Conservation (phyloP, 2,113 vertebrate genomes). For the Eulemur rufifrons region DNA sequence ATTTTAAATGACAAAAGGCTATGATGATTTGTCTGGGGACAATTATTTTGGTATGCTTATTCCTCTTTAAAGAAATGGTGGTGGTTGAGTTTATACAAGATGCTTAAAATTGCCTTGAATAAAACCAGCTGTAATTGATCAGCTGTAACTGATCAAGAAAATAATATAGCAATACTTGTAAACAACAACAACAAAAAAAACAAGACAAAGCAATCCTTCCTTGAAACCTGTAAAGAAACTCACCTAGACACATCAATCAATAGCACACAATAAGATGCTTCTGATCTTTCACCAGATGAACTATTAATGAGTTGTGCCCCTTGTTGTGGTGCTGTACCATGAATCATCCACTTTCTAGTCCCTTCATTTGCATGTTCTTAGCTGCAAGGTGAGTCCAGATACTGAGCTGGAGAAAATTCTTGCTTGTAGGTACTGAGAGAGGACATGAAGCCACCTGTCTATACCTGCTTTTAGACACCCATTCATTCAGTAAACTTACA, state of each 20-base stretch:
- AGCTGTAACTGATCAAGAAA: background rate
- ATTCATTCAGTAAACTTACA: background rate
- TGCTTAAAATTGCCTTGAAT: constrained; percentile 30
- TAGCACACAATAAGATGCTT: background rate
- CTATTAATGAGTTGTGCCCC: background rate
- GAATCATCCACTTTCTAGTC: background rate
- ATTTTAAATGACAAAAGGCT: constrained; percentile 40
- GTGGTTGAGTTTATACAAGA: constrained; percentile 34
- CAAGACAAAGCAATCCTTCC: background rate
- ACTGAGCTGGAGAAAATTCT: background rate
- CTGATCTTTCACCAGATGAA: background rate
- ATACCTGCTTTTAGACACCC: background rate
- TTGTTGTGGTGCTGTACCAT: background rate
- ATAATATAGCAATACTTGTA: background rate
- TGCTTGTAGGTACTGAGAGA: background rate
- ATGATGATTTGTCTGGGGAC: background rate
- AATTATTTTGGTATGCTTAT: background rate
- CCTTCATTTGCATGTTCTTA: background rate
- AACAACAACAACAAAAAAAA: background rate
- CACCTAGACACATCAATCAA: background rate
- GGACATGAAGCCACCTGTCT: background rate
- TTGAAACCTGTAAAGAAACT: background rate
- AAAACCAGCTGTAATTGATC: constrained; percentile 24
- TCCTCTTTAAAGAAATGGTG: background rate
- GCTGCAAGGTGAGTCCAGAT: background rate